Conservation (phyloP, 1,140 invertebrate genomes). For the Anthonomus grandis region DNA sequence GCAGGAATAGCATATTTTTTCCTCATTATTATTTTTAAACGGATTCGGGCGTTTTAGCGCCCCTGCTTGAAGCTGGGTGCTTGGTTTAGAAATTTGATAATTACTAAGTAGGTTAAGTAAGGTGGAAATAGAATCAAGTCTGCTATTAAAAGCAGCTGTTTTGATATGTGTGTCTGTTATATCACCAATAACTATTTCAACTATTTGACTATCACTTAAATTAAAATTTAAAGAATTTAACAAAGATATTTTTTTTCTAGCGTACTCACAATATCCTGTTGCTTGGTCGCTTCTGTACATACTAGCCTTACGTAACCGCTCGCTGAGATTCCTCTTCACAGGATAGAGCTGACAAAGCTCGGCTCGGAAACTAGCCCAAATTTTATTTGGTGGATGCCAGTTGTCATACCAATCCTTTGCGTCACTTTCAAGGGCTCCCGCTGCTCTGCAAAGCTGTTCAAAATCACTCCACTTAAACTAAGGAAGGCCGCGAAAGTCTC, state of each 20-base stretch:
- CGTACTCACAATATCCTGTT: constrained; percentile 2
- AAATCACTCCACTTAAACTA: too few species aligned
- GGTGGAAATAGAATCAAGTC: not conserved
- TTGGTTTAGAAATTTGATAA: not conserved
- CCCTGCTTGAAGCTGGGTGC: not conserved
- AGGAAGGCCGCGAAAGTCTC: too few species aligned
- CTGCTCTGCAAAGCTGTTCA: too few species aligned
- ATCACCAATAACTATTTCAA: constrained; percentile 3
- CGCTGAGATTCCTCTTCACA: not conserved
- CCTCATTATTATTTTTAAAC: not conserved
- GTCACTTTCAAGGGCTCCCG: too few species aligned
- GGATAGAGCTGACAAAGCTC: too few species aligned
- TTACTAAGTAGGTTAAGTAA: constrained; percentile 3
- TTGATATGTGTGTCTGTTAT: not conserved
- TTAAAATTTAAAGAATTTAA: constrained; percentile 3
- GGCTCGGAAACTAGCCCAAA: too few species aligned
- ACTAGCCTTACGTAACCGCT: constrained; percentile 1
- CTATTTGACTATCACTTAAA: not conserved
- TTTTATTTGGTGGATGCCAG: too few species aligned
- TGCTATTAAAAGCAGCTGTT: constrained; percentile 7
- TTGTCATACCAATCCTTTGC: too few species aligned
- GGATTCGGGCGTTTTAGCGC: not conserved
- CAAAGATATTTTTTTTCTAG: constrained; percentile 7
- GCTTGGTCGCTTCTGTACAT: not conserved
- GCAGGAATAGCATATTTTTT: not conserved